phyloP scores from a whole-genome alignment of 2,113 vertebrate species.

The Syngnathus scovelli region DNA sequence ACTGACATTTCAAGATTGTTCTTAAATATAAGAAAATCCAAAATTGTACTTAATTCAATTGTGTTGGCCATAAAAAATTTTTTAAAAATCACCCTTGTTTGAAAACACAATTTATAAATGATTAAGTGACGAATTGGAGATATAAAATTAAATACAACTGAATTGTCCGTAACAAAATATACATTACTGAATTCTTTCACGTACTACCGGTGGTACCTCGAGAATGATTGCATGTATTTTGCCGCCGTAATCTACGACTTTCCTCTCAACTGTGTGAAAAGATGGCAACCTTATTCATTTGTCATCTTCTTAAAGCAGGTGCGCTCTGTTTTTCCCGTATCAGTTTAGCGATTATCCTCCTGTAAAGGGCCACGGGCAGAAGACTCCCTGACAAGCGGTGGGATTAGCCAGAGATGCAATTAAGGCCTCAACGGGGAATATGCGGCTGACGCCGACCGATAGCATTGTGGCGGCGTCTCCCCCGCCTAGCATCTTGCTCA shows the following conservation, averaged over 20 bases:
- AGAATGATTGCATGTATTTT: too few species aligned
- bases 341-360: slow-evolving; percentile 55
- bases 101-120: too few species aligned
- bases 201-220: too few species aligned
- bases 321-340: slow-evolving; percentile 41
- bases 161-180: too few species aligned
- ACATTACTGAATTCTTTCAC: too few species aligned
- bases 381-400: slow-evolving; percentile 40
- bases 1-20: too few species aligned
- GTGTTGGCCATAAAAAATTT: too few species aligned
- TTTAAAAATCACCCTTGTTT: too few species aligned
- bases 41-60: too few species aligned
- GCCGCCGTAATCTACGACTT: slow-evolving; percentile 2
- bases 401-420: slow-evolving; percentile 66
- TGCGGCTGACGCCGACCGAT: slow-evolving; percentile 49
- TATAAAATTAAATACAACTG: too few species aligned
- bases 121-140: too few species aligned
- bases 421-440: slow-evolving; percentile 58
- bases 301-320: slow-evolving; percentile 43
- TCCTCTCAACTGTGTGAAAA: slow-evolving; percentile 9
- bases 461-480: slow-evolving; percentile 38
- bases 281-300: slow-evolving; percentile 26
- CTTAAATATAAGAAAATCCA: too few species aligned
- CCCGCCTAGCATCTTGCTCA: slow-evolving; percentile 23
- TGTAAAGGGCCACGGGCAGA: slow-evolving; percentile 43